phyloP scores from a whole-genome alignment of 2,797 vertebrate genomes.

The Falco concolor region DNA sequence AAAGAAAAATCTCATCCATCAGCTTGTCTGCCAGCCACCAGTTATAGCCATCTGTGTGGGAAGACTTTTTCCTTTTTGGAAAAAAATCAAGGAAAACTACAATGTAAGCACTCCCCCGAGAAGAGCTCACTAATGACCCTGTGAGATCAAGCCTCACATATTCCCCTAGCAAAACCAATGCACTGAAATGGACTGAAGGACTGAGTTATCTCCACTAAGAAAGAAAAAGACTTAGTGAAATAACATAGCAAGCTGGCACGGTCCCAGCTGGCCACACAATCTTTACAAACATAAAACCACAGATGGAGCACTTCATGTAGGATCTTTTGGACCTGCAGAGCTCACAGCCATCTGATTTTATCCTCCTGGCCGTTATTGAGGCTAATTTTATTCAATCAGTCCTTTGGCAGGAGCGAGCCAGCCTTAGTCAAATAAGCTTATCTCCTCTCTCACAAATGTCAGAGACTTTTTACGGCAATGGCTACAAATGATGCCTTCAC shows the following conservation, averaged over 20 bases:
- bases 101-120: constrained; percentile 20
- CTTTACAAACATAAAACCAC: constrained; percentile 13
- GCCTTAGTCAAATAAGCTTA: background rate
- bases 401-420: background rate
- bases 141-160: constrained; percentile 15
- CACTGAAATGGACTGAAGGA: background rate
- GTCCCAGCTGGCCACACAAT: background rate
- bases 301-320: constrained; percentile 47
- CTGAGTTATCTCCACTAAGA: background rate
- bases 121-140: background rate
- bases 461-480: background rate
- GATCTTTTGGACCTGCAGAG: background rate
- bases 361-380: background rate
- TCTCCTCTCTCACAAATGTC: background rate
- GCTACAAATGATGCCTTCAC: background rate
- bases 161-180: background rate
- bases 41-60: constrained; percentile 55
- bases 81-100: constrained; percentile 50
- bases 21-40: constrained; percentile 46
- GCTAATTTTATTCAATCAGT: constrained; percentile 33
- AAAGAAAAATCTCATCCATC: constrained; percentile 53
- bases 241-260: background rate
- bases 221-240: constrained; percentile 9
- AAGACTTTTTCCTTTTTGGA: constrained; percentile 29
- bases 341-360: constrained; percentile 10